phyloP scores from a whole-genome alignment of 2,797 vertebrate genomes.

The Triplophysa yarkandensis region DNA sequence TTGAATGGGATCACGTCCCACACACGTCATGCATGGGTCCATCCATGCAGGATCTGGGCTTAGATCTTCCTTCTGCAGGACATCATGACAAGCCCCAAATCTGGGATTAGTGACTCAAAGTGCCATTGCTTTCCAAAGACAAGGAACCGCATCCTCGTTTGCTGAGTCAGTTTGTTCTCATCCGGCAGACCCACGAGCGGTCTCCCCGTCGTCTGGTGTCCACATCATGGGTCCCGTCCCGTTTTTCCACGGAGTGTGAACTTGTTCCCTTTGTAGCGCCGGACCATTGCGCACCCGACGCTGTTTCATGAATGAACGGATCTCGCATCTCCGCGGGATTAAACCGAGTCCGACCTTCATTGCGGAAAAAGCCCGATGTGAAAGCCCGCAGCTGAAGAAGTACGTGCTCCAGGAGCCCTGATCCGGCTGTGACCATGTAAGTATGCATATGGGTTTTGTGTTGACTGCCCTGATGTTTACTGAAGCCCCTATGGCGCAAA shows the following conservation, averaged over 20 bases:
- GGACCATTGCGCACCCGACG: constrained; percentile 54
- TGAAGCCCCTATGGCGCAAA: constrained; percentile 23
- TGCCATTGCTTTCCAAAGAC: constrained; percentile 22
- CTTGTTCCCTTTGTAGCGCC: constrained; percentile 61
- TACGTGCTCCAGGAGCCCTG: constrained; percentile 67
- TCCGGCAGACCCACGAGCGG: constrained; percentile 40
- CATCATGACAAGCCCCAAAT: too few species aligned
- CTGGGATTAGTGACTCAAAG: constrained; percentile 33
- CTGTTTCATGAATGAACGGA: constrained; percentile 73
- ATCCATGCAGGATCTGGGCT: background rate
- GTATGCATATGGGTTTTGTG: constrained; percentile 56
- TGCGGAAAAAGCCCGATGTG: constrained; percentile 76
- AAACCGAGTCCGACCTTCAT: constrained; percentile 63
- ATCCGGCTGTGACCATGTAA: constrained; percentile 74
- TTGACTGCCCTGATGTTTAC: constrained; percentile 36
- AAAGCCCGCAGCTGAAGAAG: constrained; percentile 67
- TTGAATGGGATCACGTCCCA: background rate
- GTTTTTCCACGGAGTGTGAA: constrained; percentile 8
- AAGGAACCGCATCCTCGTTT: constrained; percentile 38
- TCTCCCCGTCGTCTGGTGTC: constrained; percentile 66
- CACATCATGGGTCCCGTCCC: constrained; percentile 49
- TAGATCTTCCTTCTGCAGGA: too few species aligned
- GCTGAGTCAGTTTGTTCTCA: constrained; percentile 72
- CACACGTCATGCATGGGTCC: background rate
- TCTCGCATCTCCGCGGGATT: constrained; percentile 1